Conservation (phyloP, 2,888 invertebrate genomes). For the Thecophora atra region DNA sequence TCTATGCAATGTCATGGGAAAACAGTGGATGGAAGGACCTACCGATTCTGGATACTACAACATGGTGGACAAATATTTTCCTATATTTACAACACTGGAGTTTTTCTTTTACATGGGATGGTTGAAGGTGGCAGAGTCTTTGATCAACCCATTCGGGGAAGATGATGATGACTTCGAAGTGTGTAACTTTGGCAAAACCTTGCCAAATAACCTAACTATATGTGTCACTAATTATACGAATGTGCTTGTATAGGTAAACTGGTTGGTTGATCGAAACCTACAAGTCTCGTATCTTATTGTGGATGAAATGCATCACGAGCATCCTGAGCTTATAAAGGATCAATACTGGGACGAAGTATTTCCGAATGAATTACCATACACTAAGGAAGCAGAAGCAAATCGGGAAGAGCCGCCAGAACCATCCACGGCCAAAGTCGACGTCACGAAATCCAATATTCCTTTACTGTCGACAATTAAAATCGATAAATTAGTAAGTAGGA, state of each 20-base stretch:
- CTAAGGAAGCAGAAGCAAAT: constrained; percentile 69
- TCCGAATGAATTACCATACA: constrained; percentile 84
- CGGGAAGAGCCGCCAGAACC: constrained; percentile 34
- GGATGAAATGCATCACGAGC: constrained; percentile 93
- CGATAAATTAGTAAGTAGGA: neutral
- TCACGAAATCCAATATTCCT: neutral
- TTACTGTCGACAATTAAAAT: constrained; percentile 10
- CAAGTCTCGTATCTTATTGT: constrained; percentile 90
- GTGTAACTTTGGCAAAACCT: too few relatives aligned
- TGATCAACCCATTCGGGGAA: constrained; percentile 90
- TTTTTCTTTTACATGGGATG: constrained; percentile 90
- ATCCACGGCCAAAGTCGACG: constrained; percentile 41
- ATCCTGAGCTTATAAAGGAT: constrained; percentile 84
- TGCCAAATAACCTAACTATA: too few relatives aligned
- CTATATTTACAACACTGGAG: constrained; percentile 85
- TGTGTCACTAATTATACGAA: neutral
- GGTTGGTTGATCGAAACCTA: constrained; percentile 84
- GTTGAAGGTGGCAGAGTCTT: constrained; percentile 88
- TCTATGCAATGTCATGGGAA: constrained; percentile 83
- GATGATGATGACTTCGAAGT: constrained; percentile 90
- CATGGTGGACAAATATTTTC: constrained; percentile 83
- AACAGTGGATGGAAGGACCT: constrained; percentile 80
- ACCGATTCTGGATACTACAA: constrained; percentile 64
- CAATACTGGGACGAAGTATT: constrained; percentile 92
- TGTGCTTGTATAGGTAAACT: constrained; percentile 72